phyloP scores from a whole-genome alignment of 2,888 invertebrate genomes.

The Ormyrus nitidulus region DNA sequence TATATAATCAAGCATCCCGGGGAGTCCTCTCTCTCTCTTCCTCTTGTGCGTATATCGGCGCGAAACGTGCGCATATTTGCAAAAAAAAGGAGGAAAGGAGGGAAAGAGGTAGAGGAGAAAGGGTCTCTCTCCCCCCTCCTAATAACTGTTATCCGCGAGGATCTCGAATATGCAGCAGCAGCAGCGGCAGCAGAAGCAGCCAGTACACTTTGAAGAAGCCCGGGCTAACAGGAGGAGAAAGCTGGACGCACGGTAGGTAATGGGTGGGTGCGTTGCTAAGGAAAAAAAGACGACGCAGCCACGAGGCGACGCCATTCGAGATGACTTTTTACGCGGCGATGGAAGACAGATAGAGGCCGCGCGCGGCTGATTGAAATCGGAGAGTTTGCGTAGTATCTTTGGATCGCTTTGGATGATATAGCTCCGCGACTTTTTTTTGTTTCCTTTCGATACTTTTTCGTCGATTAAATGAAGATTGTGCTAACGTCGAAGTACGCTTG shows the following conservation, averaged over 20 bases:
- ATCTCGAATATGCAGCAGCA: slow-evolving; percentile 62
- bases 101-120: neutral
- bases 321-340: slow-evolving; percentile 35
- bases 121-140: slow-evolving; percentile 57
- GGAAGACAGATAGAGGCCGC: neutral
- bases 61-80: slow-evolving; percentile 62
- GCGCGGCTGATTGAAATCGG: neutral
- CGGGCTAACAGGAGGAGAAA: neutral
- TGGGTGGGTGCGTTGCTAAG: neutral
- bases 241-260: neutral
- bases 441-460: no score
- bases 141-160: slow-evolving; percentile 74
- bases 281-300: slow-evolving; percentile 20
- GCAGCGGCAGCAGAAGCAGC: slow-evolving; percentile 36
- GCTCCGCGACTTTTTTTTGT: no score
- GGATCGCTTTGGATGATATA: no score
- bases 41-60: no score
- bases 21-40: no score
- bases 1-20: slow-evolving; percentile 72
- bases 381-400: no score
- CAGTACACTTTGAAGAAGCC: slow-evolving; percentile 27
- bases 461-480: no score
- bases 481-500: no score
- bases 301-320: slow-evolving; percentile 7
- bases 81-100: slow-evolving; percentile 62